Conservation (phyloP, 2,797 vertebrate genomes). For the Australoheros facetus region DNA sequence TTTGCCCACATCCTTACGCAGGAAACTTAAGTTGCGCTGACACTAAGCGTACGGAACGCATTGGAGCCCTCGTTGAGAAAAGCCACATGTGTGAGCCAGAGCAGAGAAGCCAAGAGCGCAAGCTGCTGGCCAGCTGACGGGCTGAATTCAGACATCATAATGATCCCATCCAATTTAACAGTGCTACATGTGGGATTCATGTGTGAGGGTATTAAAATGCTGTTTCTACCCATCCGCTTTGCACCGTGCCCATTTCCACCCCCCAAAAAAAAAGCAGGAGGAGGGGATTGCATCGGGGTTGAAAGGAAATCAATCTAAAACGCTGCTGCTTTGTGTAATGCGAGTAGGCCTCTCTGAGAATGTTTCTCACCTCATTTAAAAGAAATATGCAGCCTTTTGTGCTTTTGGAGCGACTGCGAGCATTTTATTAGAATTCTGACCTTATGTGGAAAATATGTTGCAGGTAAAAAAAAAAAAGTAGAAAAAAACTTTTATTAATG, state of each 20-base stretch:
- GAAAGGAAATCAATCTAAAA: conserved; percentile 44
- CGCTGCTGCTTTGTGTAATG: conserved; percentile 20
- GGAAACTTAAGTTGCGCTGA: conserved; percentile 73
- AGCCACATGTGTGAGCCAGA: conserved; percentile 74
- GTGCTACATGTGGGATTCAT: conserved; percentile 75
- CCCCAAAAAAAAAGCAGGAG: neutral
- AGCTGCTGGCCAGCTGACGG: conserved; percentile 77
- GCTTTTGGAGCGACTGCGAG: conserved; percentile 30
- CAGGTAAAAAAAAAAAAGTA: conserved; percentile 35
- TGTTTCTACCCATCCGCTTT: conserved; percentile 69
- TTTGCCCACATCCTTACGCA: conserved; percentile 78
- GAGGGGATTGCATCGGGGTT: conserved; percentile 21
- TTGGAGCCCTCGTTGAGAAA: conserved; percentile 61
- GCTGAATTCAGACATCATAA: conserved; percentile 77
- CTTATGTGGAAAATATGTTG: conserved; percentile 67
- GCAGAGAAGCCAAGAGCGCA: conserved; percentile 70
- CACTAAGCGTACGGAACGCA: conserved; percentile 67
- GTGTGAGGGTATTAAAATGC: conserved; percentile 70
- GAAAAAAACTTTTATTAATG: conserved; percentile 13
- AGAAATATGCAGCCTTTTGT: conserved; percentile 36
- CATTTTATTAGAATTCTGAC: conserved; percentile 65
- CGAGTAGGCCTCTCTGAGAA: conserved; percentile 38
- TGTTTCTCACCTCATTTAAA: conserved; percentile 59
- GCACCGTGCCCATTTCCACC: conserved; percentile 49
- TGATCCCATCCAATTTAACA: conserved; percentile 73